Evolutionary conservation across 2,888 invertebrate genomes (phyloP).

Genomic region (Saturnia japonica): DNA sequence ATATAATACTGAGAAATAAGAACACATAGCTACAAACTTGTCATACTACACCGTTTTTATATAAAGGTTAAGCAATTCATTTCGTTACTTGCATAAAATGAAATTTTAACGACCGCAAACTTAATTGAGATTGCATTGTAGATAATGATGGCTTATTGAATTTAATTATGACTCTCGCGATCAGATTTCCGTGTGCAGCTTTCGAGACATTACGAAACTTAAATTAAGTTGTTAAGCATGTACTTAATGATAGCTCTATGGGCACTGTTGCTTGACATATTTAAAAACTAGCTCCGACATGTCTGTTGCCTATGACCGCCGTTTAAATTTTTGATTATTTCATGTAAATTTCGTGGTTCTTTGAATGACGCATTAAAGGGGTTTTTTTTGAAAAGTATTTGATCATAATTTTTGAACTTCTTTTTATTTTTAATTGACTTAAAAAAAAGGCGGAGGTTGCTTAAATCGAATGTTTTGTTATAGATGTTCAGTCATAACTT

Average conservation of each 20-base stretch:
- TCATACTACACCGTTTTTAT: not conserved
- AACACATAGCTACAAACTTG: not conserved
- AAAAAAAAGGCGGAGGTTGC: too few relatives aligned
- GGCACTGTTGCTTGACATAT: slow-evolving; percentile 2
- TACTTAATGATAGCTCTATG: slow-evolving; percentile 20
- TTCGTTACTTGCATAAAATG: slow-evolving; percentile 29
- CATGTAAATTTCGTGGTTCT: too few relatives aligned
- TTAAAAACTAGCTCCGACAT: not conserved
- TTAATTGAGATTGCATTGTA: slow-evolving; percentile 42
- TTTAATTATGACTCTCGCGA: slow-evolving; percentile 28
- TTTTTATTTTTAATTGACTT: too few relatives aligned
- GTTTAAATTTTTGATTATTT: too few relatives aligned
- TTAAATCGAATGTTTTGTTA: too few relatives aligned
- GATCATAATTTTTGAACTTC: too few relatives aligned
- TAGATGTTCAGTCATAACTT: too few relatives aligned
- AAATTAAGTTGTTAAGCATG: slow-evolving; percentile 26
- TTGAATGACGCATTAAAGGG: too few relatives aligned
- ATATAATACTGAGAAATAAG: not conserved
- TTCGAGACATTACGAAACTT: slow-evolving; percentile 24
- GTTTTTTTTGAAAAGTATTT: too few relatives aligned
- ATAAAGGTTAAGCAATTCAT: slow-evolving; percentile 2
- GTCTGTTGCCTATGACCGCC: not conserved
- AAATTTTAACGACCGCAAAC: slow-evolving; percentile 32
- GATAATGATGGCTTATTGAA: slow-evolving; percentile 41
- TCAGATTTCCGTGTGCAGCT: slow-evolving; percentile 20